Conservation (phyloP, 1,140 invertebrate species). For the Belonocnema kinseyi region DNA sequence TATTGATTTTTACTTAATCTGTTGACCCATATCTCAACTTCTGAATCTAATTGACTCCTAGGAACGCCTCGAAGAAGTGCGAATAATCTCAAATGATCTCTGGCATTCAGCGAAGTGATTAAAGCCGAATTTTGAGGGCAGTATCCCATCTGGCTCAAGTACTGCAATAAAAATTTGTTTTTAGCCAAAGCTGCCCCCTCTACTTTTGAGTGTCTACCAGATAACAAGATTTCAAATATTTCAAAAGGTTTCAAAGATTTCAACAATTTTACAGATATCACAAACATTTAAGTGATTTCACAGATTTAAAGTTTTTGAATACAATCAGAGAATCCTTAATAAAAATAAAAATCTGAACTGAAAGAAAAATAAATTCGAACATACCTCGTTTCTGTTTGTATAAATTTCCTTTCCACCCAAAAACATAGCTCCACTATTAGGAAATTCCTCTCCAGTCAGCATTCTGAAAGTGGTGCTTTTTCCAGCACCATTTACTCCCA, state of each 20-base stretch:
- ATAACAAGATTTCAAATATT: not conserved
- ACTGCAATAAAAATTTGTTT: conserved; percentile 61
- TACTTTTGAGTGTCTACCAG: no score
- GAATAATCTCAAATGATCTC: conserved; percentile 83
- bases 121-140: conserved; percentile 85
- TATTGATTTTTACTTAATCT: conserved; percentile 68
- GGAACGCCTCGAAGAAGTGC: conserved; percentile 80
- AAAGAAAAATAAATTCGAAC: not conserved
- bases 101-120: conserved; percentile 81
- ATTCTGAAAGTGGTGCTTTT: conserved; percentile 94
- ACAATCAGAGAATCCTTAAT: no score
- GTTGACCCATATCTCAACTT: conserved; percentile 75
- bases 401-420: conserved; percentile 66
- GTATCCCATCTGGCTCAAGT: conserved; percentile 79
- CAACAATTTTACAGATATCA: no score
- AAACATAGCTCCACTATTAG: conserved; percentile 80
- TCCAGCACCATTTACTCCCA: conserved; percentile 92
- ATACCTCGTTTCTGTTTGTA: conserved; percentile 73
- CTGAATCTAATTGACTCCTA: conserved; percentile 72
- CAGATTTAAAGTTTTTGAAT: no score
- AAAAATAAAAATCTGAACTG: not conserved
- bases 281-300: no score
- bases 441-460: conserved; percentile 87
- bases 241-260: not conserved
- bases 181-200: not conserved